Evolutionary conservation across 1,140 invertebrate genomes (phyloP).

Genomic region (Nautilus pompilius): DNA sequence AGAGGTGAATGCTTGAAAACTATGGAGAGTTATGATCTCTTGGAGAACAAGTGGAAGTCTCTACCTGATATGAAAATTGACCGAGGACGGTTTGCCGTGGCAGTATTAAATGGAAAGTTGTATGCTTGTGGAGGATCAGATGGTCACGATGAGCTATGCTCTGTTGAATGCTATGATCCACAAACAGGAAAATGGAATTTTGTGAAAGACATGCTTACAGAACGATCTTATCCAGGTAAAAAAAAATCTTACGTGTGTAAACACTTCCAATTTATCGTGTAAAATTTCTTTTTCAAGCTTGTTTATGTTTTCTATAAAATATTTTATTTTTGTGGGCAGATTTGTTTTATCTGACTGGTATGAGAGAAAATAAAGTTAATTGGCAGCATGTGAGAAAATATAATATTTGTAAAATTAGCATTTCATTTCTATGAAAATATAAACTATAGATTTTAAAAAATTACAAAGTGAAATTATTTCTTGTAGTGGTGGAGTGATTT

Average conservation of each 20-base stretch:
- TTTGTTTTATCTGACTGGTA: no score
- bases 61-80: conserved; percentile 69
- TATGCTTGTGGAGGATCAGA: conserved; percentile 77
- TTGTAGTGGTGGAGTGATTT: no score
- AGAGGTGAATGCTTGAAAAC: conserved; percentile 75
- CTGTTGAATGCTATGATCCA: conserved; percentile 67
- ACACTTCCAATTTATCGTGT: no score
- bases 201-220: conserved; percentile 63
- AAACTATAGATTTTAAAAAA: no score
- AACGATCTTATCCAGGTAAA: conserved; percentile 34
- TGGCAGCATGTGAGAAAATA: no score
- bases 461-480: no score
- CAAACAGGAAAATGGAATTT: conserved; percentile 64
- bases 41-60: conserved; percentile 67
- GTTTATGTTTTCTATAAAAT: no score
- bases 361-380: no score
- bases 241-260: background rate
- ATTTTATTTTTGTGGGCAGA: no score
- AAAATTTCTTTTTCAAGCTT: no score
- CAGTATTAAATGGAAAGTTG: conserved; percentile 62
- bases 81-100: conserved; percentile 72
- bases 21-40: conserved; percentile 72
- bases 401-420: no score
- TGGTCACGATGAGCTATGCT: conserved; percentile 70
- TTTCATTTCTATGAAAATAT: no score